Base-by-base conservation (phyloP, 2,797 vertebrate species). In the Gadopsis marmoratus region DNA sequence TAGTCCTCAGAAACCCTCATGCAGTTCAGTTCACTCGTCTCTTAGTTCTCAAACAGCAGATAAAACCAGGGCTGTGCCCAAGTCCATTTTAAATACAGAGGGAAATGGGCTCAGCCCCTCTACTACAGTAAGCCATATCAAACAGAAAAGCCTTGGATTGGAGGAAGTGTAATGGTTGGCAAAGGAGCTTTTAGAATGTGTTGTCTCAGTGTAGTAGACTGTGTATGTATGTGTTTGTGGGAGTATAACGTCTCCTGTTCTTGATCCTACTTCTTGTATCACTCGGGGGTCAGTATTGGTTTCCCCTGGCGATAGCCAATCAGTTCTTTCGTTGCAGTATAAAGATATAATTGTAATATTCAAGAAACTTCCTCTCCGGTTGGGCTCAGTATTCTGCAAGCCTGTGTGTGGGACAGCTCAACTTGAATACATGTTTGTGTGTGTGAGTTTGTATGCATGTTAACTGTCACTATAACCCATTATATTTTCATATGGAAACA, bases 241-340 rank as follows among this genome's bases (percentile, higher is more conserved):
- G 71, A 75, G 13, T 80, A n/a, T 87, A 73, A 73, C 56, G 66
- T 91, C 64, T 92, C 83, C 72, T 86, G 75, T 87, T 90, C 76
- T 88, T 83, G 54, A 87, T 88, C 82, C 81, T 93, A 86, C 81
- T 91, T 93, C 88, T 93, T 63, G 86, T 92, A 94, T 95, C 91
- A 92, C 91, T 89, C 35, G 72, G 88, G 88, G 91, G 80, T 89
- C 91, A 85, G 68, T 79, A 86, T 85, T 78, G 82, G 75, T 91
- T 88, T 73, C 91, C 92, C 92, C 90, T 82, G 90, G 92, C 82
- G 92, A 95, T 95, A 93, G 93, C 94, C 95, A 95, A 95, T 95
- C 95, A 96, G 95, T 95, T 95, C 95, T 95, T 94, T 91, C 94
- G 87, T 94, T 96, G 94, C 94, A 96, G 95, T 96, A 95, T 91